Evolutionary conservation across 2,113 vertebrate species (phyloP).

Genomic region (Muscicapa adusta): DNA sequence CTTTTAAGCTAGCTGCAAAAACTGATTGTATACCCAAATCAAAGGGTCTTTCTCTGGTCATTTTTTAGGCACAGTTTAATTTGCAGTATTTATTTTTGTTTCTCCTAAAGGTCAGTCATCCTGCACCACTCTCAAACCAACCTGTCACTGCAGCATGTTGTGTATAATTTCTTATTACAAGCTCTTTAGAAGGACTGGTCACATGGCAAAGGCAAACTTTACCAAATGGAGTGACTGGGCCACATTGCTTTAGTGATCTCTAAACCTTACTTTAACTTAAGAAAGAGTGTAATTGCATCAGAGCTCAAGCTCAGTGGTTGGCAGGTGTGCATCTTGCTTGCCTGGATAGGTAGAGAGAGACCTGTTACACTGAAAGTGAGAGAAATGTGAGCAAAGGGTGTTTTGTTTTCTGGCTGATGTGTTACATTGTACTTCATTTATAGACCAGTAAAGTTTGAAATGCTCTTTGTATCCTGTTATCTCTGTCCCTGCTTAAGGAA

Average conservation of each 20-base stretch:
- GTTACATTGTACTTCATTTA: neutral
- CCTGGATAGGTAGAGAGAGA: neutral
- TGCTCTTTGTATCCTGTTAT: neutral
- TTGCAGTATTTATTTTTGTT: neutral
- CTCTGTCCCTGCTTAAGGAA: neutral
- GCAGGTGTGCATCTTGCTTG: neutral
- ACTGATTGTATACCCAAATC: neutral
- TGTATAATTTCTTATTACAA: neutral
- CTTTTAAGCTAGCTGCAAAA: neutral
- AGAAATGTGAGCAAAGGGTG: neutral
- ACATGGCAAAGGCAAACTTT: neutral
- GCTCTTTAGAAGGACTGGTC: neutral
- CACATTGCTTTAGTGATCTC: neutral
- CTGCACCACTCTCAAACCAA: neutral
- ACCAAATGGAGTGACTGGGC: neutral
- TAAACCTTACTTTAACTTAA: neutral
- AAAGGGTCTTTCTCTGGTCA: neutral
- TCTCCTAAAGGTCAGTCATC: neutral
- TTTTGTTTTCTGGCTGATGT: neutral
- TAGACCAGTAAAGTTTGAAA: neutral
- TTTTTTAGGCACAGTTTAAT: neutral
- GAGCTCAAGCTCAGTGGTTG: neutral
- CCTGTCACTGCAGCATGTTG: neutral
- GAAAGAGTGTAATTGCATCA: neutral
- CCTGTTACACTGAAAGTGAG: neutral